phyloP scores from a whole-genome alignment of 2,888 invertebrate genomes.

The Caenorhabditis imperialis region DNA sequence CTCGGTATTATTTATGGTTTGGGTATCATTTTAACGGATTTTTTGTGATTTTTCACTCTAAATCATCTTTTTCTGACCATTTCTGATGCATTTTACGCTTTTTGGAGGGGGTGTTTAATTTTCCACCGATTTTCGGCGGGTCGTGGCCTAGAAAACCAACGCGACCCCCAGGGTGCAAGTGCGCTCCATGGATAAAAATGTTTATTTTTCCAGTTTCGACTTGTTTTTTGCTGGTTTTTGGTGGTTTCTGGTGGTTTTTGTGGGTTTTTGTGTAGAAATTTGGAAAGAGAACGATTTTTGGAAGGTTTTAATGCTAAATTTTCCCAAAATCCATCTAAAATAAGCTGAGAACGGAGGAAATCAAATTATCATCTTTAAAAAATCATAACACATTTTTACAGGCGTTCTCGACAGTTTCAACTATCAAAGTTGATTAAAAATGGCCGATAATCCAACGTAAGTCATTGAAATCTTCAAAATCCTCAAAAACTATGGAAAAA shows the following conservation, averaged over 20 bases:
- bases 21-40: too few species aligned
- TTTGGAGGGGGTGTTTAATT: too few species aligned
- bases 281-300: neutral
- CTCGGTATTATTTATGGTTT: too few species aligned
- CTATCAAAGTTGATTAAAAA: neutral
- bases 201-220: neutral
- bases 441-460: slow-evolving; percentile 30
- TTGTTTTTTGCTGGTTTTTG: neutral
- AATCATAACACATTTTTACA: slow-evolving; percentile 1
- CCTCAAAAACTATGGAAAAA: neutral
- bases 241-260: neutral
- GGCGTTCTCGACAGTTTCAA: neutral
- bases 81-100: too few species aligned
- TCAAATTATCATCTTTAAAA: too few species aligned
- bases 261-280: neutral
- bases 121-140: too few species aligned
- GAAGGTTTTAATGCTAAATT: neutral
- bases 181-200: neutral
- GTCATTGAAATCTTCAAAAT: neutral
- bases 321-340: neutral
- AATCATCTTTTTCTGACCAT: too few species aligned
- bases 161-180: neutral
- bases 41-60: too few species aligned
- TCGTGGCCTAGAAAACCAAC: neutral
- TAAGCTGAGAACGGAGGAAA: too few species aligned